These are phyloP conservation scores for Schizothorax lantsangensis DNA, from an alignment of 2,797 vertebrate genomes.

Conservation along the genomic window DNA sequence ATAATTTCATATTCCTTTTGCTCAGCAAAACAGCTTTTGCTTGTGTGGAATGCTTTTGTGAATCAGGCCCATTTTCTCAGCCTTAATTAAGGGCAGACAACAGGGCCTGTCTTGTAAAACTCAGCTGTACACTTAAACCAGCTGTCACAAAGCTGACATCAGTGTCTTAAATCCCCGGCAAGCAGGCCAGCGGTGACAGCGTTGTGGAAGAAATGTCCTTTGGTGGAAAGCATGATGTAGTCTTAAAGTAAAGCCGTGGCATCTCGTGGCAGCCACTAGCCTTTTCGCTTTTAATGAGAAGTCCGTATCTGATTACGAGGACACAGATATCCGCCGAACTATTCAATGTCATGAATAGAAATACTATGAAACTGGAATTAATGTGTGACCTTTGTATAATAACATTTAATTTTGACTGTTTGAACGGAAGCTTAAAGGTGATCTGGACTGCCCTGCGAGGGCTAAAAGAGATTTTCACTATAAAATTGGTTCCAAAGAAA, in stretches of 20 bases:
- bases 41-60: slow-evolving; percentile 50
- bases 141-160: slow-evolving; percentile 49
- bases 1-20: slow-evolving; percentile 50
- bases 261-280: slow-evolving; percentile 51
- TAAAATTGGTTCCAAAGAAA: slow-evolving; percentile 62
- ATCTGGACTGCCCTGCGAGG: slow-evolving; percentile 62
- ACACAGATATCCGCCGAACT: slow-evolving; percentile 55
- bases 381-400: slow-evolving; percentile 66
- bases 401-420: slow-evolving; percentile 68
- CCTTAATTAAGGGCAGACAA: slow-evolving; percentile 55
- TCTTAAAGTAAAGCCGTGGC: slow-evolving; percentile 55
- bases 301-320: slow-evolving; percentile 62
- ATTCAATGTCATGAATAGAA: slow-evolving; percentile 63
- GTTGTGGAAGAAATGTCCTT: slow-evolving; percentile 55
- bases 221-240: slow-evolving; percentile 57
- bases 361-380: slow-evolving; percentile 63
- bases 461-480: slow-evolving; percentile 58
- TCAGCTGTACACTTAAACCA: slow-evolving; percentile 54
- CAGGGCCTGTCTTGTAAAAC: slow-evolving; percentile 55
- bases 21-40: slow-evolving; percentile 48
- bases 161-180: slow-evolving; percentile 40
- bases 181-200: slow-evolving; percentile 36
- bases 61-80: slow-evolving; percentile 50
- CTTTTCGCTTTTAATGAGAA: slow-evolving; percentile 62
- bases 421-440: slow-evolving; percentile 67